Base-by-base conservation (phyloP, 2,888 invertebrate species). In the Camponotus fellah region DNA sequence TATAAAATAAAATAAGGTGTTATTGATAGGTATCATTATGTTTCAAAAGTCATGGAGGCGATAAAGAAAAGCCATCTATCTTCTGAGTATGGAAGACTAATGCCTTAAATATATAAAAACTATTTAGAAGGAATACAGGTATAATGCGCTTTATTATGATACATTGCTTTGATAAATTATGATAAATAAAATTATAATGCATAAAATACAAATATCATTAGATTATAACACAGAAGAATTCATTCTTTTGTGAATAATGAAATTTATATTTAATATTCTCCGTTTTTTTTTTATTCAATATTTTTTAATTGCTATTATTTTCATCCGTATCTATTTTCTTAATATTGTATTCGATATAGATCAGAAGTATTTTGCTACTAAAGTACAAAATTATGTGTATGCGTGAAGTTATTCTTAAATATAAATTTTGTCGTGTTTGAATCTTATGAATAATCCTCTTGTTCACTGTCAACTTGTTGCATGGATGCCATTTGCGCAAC, bases 41-140 rank as follows among this genome's bases (percentile, higher is more conserved):
- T 97, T 92, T 96, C 96, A 65, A 97, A 97, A 95, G 97, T 97
- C 0, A 98, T 98, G 97, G 98, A 98, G 89, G 97, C 97, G 62
- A 97, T 98, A 72, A 97, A 97, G 92, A 98, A 98, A 92, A 98
- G 97, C 92, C 97, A 97, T 64, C 96, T 98, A 92, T 97, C 98
- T 92, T 96, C 97, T 89, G 98, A 98, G 94, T 98, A 98, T 94
- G 97, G 97, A 91, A 96, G 98, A 94, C 95, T 98, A 86, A 95
- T 98, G 95, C 97, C 98, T 34, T 96, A 94, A 95, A 86, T 71
- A 68, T 65, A 43, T 96, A 94, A 53, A 49, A 2, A 83, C 77
- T 21, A 6, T 10, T 10, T 32, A 2, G n/a, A 17, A n/a, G 3
- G 65, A 53, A 43, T 21, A 32, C 37, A 64, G 46, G 37, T 77